These are phyloP conservation scores for Phocides pigmalion DNA, from an alignment of 1,140 invertebrate genomes.

Conservation along the genomic window DNA sequence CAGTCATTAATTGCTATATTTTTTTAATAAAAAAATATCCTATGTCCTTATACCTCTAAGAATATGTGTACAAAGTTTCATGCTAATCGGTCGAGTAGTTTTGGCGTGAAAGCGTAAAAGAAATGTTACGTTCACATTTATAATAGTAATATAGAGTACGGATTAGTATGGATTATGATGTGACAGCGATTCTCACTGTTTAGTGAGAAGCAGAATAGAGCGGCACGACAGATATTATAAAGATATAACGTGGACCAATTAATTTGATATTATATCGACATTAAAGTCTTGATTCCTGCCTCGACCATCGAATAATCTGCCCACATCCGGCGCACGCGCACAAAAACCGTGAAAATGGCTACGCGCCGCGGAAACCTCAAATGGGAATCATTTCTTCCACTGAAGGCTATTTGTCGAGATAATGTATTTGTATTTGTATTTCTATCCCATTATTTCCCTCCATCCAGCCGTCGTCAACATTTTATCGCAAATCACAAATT, in stretches of 20 bases:
- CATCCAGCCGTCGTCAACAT: slow-evolving; percentile 47
- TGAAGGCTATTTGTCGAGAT: slow-evolving; percentile 51
- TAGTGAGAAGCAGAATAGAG: no score
- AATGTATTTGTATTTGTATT: slow-evolving; percentile 63
- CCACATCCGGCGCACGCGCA: slow-evolving; percentile 69
- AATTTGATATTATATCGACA: slow-evolving; percentile 69
- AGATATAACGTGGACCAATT: slow-evolving; percentile 62
- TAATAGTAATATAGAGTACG: no score
- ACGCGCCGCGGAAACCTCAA: slow-evolving; percentile 66
- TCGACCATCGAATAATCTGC: slow-evolving; percentile 38
- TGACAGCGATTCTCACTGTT: no score
- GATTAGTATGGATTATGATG: no score
- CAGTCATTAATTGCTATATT: no score
- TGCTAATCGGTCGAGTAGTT: no score
- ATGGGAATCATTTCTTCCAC: slow-evolving; percentile 61
- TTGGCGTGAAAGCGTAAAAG: no score
- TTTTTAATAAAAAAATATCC: no score
- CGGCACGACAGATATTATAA: slow-evolving; percentile 9
- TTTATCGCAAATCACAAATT: slow-evolving; percentile 36
- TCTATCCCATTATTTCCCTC: slow-evolving; percentile 42
- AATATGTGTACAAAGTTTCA: no score
- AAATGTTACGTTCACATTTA: no score
- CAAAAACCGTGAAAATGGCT: slow-evolving; percentile 57
- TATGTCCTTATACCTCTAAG: no score
- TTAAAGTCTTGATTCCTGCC: slow-evolving; percentile 50